A percentile compares a stretch with the other conserved stretches of the same genome.
These are phyloP conservation scores for Rhyacophila evoluta DNA, from an alignment of 2,888 invertebrate species.

Conservation along the genomic window DNA sequence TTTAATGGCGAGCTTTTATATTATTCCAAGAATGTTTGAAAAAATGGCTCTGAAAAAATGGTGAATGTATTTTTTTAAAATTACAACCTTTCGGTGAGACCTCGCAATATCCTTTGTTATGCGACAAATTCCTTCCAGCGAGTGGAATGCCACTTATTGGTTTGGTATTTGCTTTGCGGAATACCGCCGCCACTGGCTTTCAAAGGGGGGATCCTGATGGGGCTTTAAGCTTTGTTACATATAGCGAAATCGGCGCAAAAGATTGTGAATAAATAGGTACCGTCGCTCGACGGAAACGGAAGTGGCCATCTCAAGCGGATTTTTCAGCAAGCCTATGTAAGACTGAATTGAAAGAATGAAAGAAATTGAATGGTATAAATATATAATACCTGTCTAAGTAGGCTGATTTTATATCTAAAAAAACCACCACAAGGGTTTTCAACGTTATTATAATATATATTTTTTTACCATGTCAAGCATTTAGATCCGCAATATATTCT, in stretches of 20 bases:
- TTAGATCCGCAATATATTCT: no score
- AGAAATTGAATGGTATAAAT: not conserved
- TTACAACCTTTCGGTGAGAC: not conserved
- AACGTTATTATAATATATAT: no score
- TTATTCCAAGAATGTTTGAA: not conserved
- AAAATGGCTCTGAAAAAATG: not conserved
- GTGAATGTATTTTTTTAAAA: not conserved
- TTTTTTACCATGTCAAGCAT: no score
- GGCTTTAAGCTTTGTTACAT: constrained; percentile 14
- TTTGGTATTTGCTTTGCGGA: constrained; percentile 16
- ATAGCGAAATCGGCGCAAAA: not conserved
- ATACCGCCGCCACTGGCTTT: not conserved
- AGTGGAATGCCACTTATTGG: constrained; percentile 1
- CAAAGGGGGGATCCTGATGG: not conserved
- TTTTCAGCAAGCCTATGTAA: not conserved
- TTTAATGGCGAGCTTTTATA: not conserved
- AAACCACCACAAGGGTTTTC: no score
- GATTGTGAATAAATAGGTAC: constrained; percentile 1
- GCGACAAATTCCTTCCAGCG: not conserved
- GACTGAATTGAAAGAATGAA: not conserved
- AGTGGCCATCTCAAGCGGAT: constrained; percentile 5
- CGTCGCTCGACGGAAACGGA: not conserved
- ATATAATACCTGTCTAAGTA: no score
- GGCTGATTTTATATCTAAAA: no score
- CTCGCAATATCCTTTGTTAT: not conserved